A percentile compares a stretch with the other conserved stretches of the same genome.
Evolutionary conservation across 64 coral and sea anemone species (phyloP).

Genomic region (Platygyra sinensis): DNA sequence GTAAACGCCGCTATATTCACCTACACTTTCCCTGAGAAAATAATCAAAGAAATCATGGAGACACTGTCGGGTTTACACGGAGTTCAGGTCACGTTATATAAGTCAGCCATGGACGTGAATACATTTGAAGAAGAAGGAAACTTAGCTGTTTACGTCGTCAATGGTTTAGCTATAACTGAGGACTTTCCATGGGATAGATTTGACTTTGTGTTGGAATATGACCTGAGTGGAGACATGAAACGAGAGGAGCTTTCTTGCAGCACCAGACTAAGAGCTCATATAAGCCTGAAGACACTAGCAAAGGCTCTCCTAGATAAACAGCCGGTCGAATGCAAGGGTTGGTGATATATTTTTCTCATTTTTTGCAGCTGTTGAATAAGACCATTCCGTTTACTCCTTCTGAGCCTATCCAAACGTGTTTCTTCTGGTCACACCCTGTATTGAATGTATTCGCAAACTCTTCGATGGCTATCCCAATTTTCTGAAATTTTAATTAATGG

Average conservation of each 20-base stretch:
- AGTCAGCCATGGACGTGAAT: neutral
- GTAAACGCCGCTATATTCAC: neutral
- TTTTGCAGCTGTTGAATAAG: neutral
- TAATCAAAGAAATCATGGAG: constrained; percentile 28
- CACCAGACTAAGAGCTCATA: constrained; percentile 19
- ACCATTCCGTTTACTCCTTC: neutral
- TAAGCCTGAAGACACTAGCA: constrained; percentile 23
- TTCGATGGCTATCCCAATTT: too few species aligned
- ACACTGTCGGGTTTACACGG: constrained; percentile 5
- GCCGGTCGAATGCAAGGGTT: neutral
- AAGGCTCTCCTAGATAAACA: neutral
- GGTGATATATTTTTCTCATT: neutral
- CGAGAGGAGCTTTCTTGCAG: constrained; percentile 17
- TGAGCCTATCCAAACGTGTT: too few species aligned
- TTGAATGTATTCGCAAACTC: too few species aligned
- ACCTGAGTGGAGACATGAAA: constrained; percentile 6
- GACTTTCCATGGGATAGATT: constrained; percentile 42
- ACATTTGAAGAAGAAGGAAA: neutral
- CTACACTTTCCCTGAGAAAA: constrained; percentile 13
- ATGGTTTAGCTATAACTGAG: constrained; percentile 18
- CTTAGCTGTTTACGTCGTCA: constrained; percentile 22
- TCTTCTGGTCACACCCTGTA: too few species aligned
- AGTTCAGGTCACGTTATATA: neutral
- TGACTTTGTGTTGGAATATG: constrained; percentile 64
- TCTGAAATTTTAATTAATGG: too few species aligned